Evolutionary conservation across 2,888 invertebrate species (phyloP).

Genomic region (Drosophila neonasuta): DNA sequence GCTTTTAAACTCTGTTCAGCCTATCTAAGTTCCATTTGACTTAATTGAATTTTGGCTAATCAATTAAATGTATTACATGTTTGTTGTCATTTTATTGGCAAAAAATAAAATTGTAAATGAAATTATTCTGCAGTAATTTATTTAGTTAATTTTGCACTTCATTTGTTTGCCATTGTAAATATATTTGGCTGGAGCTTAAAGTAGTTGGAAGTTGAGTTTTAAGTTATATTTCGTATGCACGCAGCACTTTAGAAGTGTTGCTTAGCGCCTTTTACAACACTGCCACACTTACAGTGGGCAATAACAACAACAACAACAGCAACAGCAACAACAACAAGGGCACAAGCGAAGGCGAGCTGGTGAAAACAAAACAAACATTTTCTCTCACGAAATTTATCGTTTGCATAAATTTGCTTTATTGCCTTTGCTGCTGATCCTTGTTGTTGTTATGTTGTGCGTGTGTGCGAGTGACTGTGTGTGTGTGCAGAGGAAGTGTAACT

Average conservation of each 20-base stretch:
- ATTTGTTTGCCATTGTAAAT: background rate
- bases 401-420: conserved; percentile 81
- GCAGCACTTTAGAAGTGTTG: conserved; percentile 46
- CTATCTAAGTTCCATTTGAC: background rate
- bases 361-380: conserved; percentile 74
- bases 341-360: conserved; percentile 32
- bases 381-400: conserved; percentile 79
- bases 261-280: conserved; percentile 65
- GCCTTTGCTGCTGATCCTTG: conserved; percentile 54
- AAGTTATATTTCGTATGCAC: conserved; percentile 2
- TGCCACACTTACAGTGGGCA: conserved; percentile 40
- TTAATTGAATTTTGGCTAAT: background rate
- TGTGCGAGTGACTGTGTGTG: conserved; percentile 24
- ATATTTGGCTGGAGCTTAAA: background rate
- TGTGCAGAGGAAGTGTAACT: conserved; percentile 71
- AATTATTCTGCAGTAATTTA: background rate
- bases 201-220: conserved; percentile 3
- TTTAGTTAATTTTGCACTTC: background rate
- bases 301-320: conserved; percentile 14
- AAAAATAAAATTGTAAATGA: background rate
- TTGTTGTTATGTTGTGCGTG: conserved; percentile 32
- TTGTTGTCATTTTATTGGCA: background rate
- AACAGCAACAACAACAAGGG: conserved; percentile 22
- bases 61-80: too few species aligned
- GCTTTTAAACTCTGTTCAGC: too few species aligned